Evolutionary conservation across 2,797 vertebrate species (phyloP).

Genomic region (Liasis olivaceus): DNA sequence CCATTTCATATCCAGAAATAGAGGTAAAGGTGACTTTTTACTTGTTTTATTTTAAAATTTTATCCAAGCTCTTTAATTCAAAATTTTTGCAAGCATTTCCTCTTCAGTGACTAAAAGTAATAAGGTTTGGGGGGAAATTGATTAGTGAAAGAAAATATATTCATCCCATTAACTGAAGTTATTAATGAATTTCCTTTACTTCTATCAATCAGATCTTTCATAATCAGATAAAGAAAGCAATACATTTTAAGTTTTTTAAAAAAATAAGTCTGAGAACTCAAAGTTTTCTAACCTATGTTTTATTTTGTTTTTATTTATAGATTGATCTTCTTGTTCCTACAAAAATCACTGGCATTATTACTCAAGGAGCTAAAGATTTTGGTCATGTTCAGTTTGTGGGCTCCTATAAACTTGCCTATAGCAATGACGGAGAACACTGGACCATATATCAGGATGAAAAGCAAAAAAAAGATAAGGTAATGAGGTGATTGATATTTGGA

Average conservation of each 20-base stretch:
- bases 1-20: background rate
- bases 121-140: background rate
- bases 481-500: background rate
- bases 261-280: background rate
- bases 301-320: conserved; percentile 66
- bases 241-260: background rate
- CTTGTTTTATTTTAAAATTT: background rate
- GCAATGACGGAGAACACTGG: conserved; percentile 92
- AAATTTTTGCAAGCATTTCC: background rate
- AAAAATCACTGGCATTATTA: conserved; percentile 96
- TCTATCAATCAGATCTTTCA: background rate
- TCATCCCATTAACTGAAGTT: background rate
- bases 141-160: background rate
- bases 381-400: conserved; percentile 97
- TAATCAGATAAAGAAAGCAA: background rate
- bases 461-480: conserved; percentile 92
- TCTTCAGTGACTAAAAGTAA: background rate
- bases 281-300: conserved; percentile 5
- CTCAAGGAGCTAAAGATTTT: conserved; percentile 98
- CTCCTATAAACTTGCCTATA: conserved; percentile 97
- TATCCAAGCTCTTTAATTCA: background rate
- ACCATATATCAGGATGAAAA: conserved; percentile 93
- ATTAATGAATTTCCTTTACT: background rate
- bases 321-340: conserved; percentile 90
- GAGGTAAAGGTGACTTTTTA: background rate